Evolutionary conservation across 35 echinoderm and acorn worm genomes (phyloP).

Genomic region (Patiria miniata): DNA sequence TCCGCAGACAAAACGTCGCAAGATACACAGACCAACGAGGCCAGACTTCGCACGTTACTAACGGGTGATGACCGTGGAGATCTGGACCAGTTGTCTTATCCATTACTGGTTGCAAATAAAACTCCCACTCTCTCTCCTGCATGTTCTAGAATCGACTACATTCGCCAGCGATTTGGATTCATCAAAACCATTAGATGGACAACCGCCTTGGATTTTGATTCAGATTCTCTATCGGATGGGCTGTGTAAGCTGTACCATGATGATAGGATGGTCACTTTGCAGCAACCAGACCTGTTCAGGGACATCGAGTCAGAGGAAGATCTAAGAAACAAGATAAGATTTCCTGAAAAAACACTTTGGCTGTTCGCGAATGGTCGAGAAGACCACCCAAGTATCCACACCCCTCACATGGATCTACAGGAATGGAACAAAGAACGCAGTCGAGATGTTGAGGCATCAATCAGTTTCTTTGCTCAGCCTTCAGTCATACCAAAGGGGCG

Average conservation of each 20-base stretch:
- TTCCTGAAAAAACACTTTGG: constrained; percentile 19
- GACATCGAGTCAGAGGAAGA: neutral
- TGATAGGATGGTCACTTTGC: neutral
- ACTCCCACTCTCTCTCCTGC: neutral
- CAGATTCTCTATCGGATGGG: constrained; percentile 9
- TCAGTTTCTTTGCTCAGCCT: constrained; percentile 46
- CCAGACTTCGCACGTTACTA: neutral
- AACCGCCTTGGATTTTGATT: constrained; percentile 51
- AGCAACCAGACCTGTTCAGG: neutral
- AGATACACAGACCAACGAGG: neutral
- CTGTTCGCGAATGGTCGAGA: constrained; percentile 46
- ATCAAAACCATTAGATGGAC: constrained; percentile 37
- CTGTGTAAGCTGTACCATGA: constrained; percentile 8
- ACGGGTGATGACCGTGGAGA: neutral
- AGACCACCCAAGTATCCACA: constrained; percentile 3
- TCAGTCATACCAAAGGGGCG: constrained; percentile 34
- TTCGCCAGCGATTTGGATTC: constrained; percentile 1
- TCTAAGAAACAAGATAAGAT: neutral
- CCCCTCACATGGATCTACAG: neutral
- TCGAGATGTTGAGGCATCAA: constrained; percentile 39
- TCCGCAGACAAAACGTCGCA: neutral
- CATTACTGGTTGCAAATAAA: constrained; percentile 20
- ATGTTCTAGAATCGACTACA: too few species aligned
- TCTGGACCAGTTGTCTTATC: neutral
- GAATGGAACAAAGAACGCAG: constrained; percentile 52